phyloP scores from a whole-genome alignment of 2,888 invertebrate species.

The Plagodis pulveraria region DNA sequence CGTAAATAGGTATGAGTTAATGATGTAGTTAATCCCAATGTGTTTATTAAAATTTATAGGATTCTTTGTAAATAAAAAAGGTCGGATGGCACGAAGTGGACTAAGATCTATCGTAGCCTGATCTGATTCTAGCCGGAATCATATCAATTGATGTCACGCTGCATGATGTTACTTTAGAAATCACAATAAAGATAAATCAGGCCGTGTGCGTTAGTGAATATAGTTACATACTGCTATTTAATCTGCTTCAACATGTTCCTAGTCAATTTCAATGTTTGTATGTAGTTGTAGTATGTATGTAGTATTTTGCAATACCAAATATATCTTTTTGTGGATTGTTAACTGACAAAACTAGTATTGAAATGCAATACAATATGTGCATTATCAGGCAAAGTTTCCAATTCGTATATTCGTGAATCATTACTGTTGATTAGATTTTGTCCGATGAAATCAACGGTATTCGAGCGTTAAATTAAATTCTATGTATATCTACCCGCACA shows the following conservation, averaged over 20 bases:
- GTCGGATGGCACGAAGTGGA: too few species aligned
- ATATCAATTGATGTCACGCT: slow-evolving; percentile 26
- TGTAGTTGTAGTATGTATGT: slow-evolving; percentile 1
- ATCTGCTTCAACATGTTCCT: slow-evolving; percentile 10
- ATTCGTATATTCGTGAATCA: too few species aligned
- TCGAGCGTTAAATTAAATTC: slow-evolving; percentile 65
- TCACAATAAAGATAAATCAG: slow-evolving; percentile 30
- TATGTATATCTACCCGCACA: slow-evolving; percentile 6
- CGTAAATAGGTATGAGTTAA: too few species aligned
- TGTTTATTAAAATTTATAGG: too few species aligned
- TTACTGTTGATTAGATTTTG: too few species aligned
- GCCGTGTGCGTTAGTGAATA: slow-evolving; percentile 17
- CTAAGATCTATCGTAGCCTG: slow-evolving; percentile 3
- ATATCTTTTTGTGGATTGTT: too few species aligned
- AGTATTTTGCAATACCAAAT: too few species aligned
- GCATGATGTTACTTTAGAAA: slow-evolving; percentile 28
- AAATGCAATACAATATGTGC: too few species aligned
- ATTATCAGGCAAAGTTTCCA: too few species aligned
- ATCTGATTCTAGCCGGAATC: slow-evolving; percentile 31
- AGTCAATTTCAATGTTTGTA: slow-evolving; percentile 16
- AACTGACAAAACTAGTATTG: too few species aligned
- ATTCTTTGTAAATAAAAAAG: too few species aligned
- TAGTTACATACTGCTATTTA: slow-evolving; percentile 16
- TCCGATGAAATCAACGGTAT: slow-evolving; percentile 41
- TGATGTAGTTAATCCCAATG: too few species aligned